Evolutionary conservation across 2,113 vertebrate species (phyloP).

Genomic region (Jacana jacana): DNA sequence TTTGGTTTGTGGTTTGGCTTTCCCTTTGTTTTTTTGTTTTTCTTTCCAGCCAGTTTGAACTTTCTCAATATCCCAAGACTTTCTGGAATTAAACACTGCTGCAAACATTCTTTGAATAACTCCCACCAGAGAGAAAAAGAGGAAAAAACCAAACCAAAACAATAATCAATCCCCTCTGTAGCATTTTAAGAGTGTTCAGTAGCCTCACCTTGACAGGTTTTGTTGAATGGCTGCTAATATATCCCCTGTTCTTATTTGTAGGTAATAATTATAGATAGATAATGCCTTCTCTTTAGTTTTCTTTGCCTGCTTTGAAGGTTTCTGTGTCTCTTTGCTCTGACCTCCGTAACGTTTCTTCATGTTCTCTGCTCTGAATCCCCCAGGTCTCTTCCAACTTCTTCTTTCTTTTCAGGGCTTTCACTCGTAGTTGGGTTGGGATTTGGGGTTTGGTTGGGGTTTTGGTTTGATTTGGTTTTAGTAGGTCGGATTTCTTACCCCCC

Average conservation of each 20-base stretch:
- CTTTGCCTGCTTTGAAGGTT: not conserved
- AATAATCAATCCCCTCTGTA: rapidly evolving
- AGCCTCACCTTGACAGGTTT: not conserved
- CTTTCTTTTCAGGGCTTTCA: not conserved
- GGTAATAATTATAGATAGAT: not conserved
- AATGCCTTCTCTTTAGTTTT: not conserved
- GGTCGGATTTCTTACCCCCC: rapidly evolving
- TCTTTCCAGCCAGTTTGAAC: not conserved
- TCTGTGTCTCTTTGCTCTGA: not conserved
- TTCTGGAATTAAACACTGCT: not conserved
- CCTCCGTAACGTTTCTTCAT: not conserved
- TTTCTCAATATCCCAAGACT: not conserved
- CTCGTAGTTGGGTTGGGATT: not conserved
- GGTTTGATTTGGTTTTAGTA: not conserved
- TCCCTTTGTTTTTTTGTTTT: not conserved
- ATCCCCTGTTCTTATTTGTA: not conserved
- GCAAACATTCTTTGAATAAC: not conserved
- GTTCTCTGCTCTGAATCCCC: not conserved
- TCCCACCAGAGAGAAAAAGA: not conserved
- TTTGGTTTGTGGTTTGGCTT: not conserved
- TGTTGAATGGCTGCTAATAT: not conserved
- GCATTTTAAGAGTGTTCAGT: not conserved
- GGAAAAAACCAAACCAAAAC: not conserved
- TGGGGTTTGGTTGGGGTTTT: not conserved
- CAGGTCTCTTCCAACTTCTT: not conserved